phyloP scores from a whole-genome alignment of 1,140 invertebrate species.

The Apis cerana region DNA sequence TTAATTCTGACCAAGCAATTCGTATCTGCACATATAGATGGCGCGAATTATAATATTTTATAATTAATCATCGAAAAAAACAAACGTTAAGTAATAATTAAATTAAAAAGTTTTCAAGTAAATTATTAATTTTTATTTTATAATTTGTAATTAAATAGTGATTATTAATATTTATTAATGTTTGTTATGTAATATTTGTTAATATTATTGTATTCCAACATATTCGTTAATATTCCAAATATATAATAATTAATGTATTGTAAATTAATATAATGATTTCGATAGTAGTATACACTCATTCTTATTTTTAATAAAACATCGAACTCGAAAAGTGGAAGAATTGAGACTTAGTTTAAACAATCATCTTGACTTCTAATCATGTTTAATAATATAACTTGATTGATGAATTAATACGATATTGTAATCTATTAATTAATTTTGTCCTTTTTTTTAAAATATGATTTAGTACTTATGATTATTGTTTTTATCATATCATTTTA shows the following conservation, averaged over 20 bases:
- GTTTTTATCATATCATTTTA: neutral
- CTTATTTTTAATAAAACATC: conserved; percentile 24
- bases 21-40: neutral
- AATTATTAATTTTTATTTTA: no score
- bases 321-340: conserved; percentile 39
- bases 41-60: neutral
- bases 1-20: neutral
- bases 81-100: no score
- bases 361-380: conserved; percentile 6
- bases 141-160: no score
- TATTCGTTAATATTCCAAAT: no score
- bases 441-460: neutral
- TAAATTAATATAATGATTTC: conserved; percentile 9
- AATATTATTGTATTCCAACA: no score
- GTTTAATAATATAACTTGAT: neutral
- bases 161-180: no score
- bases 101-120: no score
- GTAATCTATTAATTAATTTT: neutral
- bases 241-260: no score
- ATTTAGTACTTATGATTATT: neutral
- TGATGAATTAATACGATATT: neutral
- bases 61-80: no score
- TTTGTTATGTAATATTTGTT: no score
- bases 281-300: neutral
- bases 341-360: conserved; percentile 19